These are phyloP conservation scores for Zelleria hepariella DNA, from an alignment of 2,888 invertebrate genomes.

Conservation along the genomic window DNA sequence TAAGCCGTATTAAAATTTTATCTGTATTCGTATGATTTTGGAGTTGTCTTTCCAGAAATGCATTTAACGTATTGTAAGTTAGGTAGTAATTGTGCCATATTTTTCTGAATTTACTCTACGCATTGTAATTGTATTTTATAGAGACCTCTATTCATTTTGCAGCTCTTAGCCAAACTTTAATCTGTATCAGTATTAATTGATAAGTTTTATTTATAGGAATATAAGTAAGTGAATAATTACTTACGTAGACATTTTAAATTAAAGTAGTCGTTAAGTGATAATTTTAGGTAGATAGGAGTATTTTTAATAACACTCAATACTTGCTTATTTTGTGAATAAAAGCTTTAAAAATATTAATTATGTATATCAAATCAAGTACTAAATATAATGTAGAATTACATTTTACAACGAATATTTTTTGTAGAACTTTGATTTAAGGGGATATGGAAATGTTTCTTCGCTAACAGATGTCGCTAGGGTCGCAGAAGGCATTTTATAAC, in stretches of 20 bases:
- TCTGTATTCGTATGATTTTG: not conserved
- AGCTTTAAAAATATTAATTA: not conserved
- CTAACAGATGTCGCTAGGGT: too few species aligned
- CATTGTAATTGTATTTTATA: not conserved
- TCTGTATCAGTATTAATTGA: constrained; percentile 1
- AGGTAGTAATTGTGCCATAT: not conserved
- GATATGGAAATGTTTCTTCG: too few species aligned
- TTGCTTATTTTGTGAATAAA: not conserved
- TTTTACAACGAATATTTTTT: constrained; percentile 1
- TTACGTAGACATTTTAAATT: not conserved
- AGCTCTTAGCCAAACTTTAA: not conserved
- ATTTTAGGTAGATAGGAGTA: too few species aligned
- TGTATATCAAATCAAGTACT: too few species aligned
- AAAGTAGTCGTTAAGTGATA: too few species aligned
- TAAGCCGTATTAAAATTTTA: not conserved
- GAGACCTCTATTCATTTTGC: not conserved
- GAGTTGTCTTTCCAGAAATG: not conserved
- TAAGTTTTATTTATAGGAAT: not conserved
- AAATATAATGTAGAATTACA: not conserved
- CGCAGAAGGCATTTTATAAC: too few species aligned
- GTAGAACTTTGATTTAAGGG: not conserved
- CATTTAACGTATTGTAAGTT: not conserved
- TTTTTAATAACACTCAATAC: not conserved
- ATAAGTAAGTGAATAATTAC: not conserved
- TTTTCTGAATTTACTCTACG: not conserved